phyloP scores from a whole-genome alignment of 2,113 vertebrate genomes.

The Hippocampus zosterae region DNA sequence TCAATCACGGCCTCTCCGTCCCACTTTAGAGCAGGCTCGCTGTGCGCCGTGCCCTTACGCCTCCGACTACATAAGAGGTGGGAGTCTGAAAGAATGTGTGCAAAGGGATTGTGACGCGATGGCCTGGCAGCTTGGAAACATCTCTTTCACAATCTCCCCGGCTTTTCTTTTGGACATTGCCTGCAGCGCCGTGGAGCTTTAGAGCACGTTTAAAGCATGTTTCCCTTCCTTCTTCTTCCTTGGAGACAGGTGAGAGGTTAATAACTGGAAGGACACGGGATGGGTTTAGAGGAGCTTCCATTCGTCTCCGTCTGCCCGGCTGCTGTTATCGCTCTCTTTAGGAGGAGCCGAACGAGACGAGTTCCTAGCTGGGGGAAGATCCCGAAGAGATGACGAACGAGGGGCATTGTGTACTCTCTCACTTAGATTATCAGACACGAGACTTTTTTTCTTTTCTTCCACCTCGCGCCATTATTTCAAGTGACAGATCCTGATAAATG shows the following conservation, averaged over 20 bases:
- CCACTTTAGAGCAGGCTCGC: conserved; percentile 52
- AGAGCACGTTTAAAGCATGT: neutral
- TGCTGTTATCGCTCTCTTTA: conserved; percentile 34
- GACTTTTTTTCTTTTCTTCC: neutral
- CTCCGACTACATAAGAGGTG: conserved; percentile 52
- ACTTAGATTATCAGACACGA: conserved; percentile 23
- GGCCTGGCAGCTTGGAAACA: conserved; percentile 16
- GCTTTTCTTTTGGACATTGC: conserved; percentile 39
- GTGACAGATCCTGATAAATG: conserved; percentile 2
- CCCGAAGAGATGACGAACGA: conserved; percentile 40
- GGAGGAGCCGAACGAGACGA: conserved; percentile 35
- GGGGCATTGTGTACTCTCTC: conserved; percentile 33
- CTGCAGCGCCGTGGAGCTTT: conserved; percentile 33
- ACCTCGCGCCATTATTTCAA: neutral
- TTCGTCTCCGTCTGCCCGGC: conserved; percentile 40
- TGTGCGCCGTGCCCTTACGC: conserved; percentile 54
- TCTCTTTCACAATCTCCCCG: conserved; percentile 19
- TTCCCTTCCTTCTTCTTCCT: conserved; percentile 6
- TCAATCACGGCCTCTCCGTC: conserved; percentile 65
- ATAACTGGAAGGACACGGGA: conserved; percentile 39
- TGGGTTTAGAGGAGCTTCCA: conserved; percentile 34
- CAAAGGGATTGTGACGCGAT: neutral
- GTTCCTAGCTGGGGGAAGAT: conserved; percentile 33
- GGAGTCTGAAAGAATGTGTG: conserved; percentile 16
- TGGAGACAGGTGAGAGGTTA: conserved; percentile 38